A percentile compares a stretch with the other conserved stretches of the same genome.
phyloP scores from a whole-genome alignment of 2,113 vertebrate genomes.

The Ictidomys tridecemlineatus region DNA sequence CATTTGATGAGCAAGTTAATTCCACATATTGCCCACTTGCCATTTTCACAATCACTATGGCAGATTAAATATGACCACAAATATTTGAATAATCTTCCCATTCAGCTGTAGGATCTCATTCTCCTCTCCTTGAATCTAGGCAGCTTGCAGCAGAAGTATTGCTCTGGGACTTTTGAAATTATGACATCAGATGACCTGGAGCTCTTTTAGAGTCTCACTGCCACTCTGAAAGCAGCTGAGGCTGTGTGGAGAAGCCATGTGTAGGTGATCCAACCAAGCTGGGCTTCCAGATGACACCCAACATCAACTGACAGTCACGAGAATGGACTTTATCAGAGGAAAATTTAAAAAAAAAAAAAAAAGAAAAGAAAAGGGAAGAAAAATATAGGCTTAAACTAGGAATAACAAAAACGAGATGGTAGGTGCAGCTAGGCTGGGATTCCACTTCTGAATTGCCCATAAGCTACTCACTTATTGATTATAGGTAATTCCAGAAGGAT shows the following conservation, averaged over 20 bases:
- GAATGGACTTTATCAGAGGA: neutral
- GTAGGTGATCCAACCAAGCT: neutral
- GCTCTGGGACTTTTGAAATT: neutral
- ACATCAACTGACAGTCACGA: neutral
- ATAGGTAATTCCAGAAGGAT: too few species aligned
- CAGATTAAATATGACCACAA: neutral
- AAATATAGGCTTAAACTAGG: neutral
- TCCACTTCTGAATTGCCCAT: neutral
- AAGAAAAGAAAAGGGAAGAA: neutral
- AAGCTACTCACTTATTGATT: too few species aligned
- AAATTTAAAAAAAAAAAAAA: neutral
- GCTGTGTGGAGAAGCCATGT: neutral
- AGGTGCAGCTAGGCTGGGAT: neutral
- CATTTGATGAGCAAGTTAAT: neutral
- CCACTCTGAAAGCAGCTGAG: neutral
- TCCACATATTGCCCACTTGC: neutral
- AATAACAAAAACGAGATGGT: neutral
- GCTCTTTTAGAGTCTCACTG: neutral
- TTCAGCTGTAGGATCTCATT: neutral
- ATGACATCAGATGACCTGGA: neutral
- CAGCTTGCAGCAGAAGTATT: neutral
- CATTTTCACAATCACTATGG: neutral
- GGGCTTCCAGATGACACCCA: neutral
- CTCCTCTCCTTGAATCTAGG: neutral
- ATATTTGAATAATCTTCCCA: neutral